Evolutionary conservation across 1,140 invertebrate genomes (phyloP).

Genomic region (Anastrepha ludens): DNA sequence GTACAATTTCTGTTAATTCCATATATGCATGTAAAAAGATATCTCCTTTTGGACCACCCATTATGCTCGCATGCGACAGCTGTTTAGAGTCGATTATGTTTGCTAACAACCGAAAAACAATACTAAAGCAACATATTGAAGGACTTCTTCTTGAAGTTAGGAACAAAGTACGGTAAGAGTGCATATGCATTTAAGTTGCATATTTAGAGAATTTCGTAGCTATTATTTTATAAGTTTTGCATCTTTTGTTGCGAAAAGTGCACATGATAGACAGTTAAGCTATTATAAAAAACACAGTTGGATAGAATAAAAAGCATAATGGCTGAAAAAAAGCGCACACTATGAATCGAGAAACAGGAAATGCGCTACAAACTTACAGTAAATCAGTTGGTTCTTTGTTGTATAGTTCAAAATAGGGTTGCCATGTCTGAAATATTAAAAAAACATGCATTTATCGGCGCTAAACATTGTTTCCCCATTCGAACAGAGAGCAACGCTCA

Average conservation of each 20-base stretch:
- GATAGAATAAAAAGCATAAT: not conserved
- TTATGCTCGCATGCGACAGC: not conserved
- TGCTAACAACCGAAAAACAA: slow-evolving; percentile 13
- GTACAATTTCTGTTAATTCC: no score
- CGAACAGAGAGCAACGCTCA: no score
- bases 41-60: no score
- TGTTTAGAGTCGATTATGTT: slow-evolving; percentile 44
- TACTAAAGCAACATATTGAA: slow-evolving; percentile 6
- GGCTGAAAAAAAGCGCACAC: not conserved
- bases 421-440: no score
- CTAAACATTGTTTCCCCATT: no score
- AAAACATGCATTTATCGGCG: no score
- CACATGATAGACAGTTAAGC: slow-evolving; percentile 23
- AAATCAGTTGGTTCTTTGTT: not conserved
- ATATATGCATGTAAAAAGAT: no score
- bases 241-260: slow-evolving; percentile 29
- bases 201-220: not conserved
- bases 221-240: not conserved
- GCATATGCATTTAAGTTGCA: slow-evolving; percentile 26
- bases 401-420: no score
- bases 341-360: not conserved
- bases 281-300: not conserved
- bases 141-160: not conserved
- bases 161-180: not conserved
- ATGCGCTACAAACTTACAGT: not conserved